Conservation (phyloP, 2,113 vertebrate genomes). For the Protobothrops flavoviridis region DNA sequence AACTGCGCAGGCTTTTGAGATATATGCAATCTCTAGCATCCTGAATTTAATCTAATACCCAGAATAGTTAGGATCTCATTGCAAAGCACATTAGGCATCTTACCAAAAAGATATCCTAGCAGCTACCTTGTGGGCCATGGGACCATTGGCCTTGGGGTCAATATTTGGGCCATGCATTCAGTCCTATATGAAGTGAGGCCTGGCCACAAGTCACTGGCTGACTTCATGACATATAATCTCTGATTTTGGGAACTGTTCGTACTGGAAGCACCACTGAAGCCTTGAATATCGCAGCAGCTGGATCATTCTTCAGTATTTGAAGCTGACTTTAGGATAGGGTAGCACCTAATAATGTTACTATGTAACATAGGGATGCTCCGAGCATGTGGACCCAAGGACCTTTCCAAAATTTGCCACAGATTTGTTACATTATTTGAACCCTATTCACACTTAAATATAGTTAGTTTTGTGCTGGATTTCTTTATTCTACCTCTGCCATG, state of each 20-base stretch:
- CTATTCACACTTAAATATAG: background rate
- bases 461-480: background rate
- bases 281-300: background rate
- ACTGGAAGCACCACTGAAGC: background rate
- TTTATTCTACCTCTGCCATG: background rate
- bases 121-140: background rate
- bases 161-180: too few species aligned
- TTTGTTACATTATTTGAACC: background rate
- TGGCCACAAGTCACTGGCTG: background rate
- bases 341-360: background rate
- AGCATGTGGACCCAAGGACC: background rate
- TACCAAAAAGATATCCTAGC: background rate
- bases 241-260: background rate
- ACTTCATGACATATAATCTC: background rate
- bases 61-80: background rate
- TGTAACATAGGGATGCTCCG: background rate
- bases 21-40: background rate
- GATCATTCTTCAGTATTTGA: background rate
- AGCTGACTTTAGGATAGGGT: background rate
- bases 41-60: slow-evolving; percentile 9
- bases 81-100: background rate
- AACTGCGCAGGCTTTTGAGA: background rate
- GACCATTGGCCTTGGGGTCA: background rate
- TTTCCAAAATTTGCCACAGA: background rate
- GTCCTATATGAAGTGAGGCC: background rate